These are phyloP conservation scores for Drosophila ambigua DNA, from an alignment of 1,140 invertebrate species.

Conservation along the genomic window DNA sequence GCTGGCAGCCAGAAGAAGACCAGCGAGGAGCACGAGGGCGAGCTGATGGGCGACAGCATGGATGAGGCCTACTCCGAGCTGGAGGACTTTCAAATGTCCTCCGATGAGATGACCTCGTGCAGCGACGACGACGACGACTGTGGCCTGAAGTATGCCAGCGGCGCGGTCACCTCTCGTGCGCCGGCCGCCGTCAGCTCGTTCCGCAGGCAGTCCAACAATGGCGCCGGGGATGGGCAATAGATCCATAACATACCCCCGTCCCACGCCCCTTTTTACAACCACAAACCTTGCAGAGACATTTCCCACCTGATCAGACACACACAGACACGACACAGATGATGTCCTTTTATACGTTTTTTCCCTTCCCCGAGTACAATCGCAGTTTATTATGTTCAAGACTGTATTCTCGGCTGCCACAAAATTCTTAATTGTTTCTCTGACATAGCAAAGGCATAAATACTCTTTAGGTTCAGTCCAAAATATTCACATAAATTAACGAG, in stretches of 20 bases:
- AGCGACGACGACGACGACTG: slow-evolving; percentile 60
- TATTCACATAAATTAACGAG: not conserved
- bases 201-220: slow-evolving; percentile 39
- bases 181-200: slow-evolving; percentile 3
- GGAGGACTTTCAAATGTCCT: slow-evolving; percentile 66
- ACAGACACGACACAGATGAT: too few relatives aligned
- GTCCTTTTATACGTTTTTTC: too few relatives aligned
- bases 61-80: slow-evolving; percentile 55
- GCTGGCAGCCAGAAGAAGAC: slow-evolving; percentile 19
- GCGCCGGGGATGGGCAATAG: slow-evolving; percentile 69
- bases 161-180: slow-evolving; percentile 38
- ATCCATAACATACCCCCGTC: not conserved
- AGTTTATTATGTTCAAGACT: too few relatives aligned
- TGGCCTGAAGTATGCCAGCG: slow-evolving; percentile 28
- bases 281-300: not conserved
- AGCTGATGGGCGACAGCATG: slow-evolving; percentile 58
- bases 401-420: too few relatives aligned
- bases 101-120: slow-evolving; percentile 62
- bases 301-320: not conserved
- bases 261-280: not conserved
- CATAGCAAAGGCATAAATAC: slow-evolving; percentile 11
- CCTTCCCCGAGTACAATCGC: too few relatives aligned
- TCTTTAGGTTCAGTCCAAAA: too few relatives aligned
- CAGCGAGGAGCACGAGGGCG: slow-evolving; percentile 28
- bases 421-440: slow-evolving; percentile 11